Evolutionary conservation across 2,888 invertebrate genomes (phyloP).

Genomic region (Drosophila atripex): DNA sequence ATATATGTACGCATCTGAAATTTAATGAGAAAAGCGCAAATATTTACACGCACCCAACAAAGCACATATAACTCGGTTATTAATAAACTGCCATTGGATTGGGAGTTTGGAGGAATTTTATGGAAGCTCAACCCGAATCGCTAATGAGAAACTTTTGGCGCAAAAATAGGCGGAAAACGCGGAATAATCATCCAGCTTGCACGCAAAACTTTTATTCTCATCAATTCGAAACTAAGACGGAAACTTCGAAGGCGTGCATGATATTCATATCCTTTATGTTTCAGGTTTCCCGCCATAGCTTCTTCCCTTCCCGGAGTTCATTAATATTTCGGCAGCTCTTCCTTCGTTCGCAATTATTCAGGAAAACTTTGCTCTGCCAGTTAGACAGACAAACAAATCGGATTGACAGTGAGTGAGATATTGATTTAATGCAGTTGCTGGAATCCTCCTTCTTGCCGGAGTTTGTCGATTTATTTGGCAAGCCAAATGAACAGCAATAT

Average conservation of each 20-base stretch:
- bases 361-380: slow-evolving; percentile 40
- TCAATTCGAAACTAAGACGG: slow-evolving; percentile 54
- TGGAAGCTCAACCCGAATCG: slow-evolving; percentile 29
- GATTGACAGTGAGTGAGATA: slow-evolving; percentile 39
- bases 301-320: slow-evolving; percentile 50
- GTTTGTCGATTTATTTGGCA: slow-evolving; percentile 9
- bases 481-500: slow-evolving; percentile 15
- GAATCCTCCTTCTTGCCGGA: slow-evolving; percentile 3
- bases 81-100: slow-evolving; percentile 51
- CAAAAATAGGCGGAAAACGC: slow-evolving; percentile 12
- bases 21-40: slow-evolving; percentile 47
- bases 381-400: slow-evolving; percentile 12
- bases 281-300: slow-evolving; percentile 14
- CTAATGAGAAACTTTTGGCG: slow-evolving; percentile 52
- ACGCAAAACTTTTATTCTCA: slow-evolving; percentile 58
- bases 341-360: slow-evolving; percentile 57
- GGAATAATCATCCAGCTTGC: slow-evolving; percentile 35
- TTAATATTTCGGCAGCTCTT: slow-evolving; percentile 57
- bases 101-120: slow-evolving; percentile 32
- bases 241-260: slow-evolving; percentile 32
- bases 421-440: slow-evolving; percentile 51
- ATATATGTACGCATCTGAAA: slow-evolving; percentile 36
- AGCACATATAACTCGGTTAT: slow-evolving; percentile 32
- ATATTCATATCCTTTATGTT: slow-evolving; percentile 42
- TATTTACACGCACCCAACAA: slow-evolving; percentile 30